Conservation (phyloP, 2,797 vertebrate genomes). For the Emys orbicularis region DNA sequence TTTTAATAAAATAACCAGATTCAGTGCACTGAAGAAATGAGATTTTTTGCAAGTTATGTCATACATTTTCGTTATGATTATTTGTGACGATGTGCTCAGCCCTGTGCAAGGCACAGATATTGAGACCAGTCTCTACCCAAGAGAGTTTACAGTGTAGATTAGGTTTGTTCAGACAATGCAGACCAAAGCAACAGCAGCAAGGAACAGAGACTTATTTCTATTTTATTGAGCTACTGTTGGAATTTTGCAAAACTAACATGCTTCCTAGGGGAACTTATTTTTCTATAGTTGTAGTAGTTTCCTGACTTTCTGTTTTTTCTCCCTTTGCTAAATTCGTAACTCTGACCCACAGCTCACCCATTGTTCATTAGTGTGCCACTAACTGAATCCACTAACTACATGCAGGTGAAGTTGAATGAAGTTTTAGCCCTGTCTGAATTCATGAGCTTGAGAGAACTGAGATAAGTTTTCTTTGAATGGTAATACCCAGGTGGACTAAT, state of each 20-base stretch:
- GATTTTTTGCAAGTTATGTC: not conserved
- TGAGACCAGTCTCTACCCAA: not conserved
- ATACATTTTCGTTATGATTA: not conserved
- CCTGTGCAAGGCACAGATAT: not conserved
- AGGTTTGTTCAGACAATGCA: not conserved
- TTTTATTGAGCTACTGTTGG: too few species aligned
- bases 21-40: not conserved
- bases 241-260: too few species aligned
- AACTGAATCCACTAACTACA: too few species aligned
- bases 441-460: not conserved
- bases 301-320: too few species aligned
- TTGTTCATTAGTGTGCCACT: not conserved
- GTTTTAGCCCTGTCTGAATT: not conserved
- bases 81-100: not conserved
- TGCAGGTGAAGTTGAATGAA: not conserved
- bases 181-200: not conserved
- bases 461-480: not conserved
- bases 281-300: too few species aligned
- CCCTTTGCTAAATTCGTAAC: too few species aligned
- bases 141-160: not conserved
- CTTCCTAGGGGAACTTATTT: too few species aligned
- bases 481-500: not conserved
- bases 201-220: not conserved
- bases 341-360: not conserved
- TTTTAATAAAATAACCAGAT: too few species aligned